Conservation (phyloP, 2,113 vertebrate genomes). For the Myotis brandtii region DNA sequence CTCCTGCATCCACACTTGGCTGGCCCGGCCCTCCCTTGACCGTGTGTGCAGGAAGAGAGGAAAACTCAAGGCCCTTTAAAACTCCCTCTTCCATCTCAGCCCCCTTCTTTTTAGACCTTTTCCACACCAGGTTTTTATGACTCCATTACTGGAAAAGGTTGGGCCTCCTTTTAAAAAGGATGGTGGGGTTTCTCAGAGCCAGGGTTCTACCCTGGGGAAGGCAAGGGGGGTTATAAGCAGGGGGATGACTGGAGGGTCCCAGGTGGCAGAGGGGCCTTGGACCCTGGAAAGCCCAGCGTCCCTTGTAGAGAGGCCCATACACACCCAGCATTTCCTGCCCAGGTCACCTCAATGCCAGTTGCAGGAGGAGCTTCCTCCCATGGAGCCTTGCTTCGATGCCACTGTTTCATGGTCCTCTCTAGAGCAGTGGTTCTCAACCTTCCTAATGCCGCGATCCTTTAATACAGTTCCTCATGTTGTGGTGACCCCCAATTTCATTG, state of each 20-base stretch:
- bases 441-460: too few species aligned
- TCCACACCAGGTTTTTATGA: not conserved
- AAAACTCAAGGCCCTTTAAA: not conserved
- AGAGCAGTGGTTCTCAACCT: not conserved
- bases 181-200: not conserved
- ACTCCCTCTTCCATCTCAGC: not conserved
- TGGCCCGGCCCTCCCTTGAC: not conserved
- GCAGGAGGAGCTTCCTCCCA: not conserved
- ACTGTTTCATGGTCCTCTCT: not conserved
- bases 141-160: not conserved
- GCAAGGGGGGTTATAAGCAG: not conserved
- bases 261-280: not conserved
- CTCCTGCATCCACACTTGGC: not conserved
- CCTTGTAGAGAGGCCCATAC: not conserved
- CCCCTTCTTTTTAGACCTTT: not conserved
- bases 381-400: not conserved
- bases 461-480: too few species aligned
- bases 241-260: not conserved
- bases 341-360: not conserved
- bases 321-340: not conserved
- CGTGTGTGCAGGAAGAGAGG: not conserved
- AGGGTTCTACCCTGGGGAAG: too few species aligned
- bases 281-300: not conserved
- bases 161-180: not conserved
- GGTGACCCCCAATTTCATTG: too few species aligned